A percentile compares a stretch with the other conserved stretches of the same genome.
Conservation (phyloP, 2,113 vertebrate species). For the Hypanus sabinus region DNA sequence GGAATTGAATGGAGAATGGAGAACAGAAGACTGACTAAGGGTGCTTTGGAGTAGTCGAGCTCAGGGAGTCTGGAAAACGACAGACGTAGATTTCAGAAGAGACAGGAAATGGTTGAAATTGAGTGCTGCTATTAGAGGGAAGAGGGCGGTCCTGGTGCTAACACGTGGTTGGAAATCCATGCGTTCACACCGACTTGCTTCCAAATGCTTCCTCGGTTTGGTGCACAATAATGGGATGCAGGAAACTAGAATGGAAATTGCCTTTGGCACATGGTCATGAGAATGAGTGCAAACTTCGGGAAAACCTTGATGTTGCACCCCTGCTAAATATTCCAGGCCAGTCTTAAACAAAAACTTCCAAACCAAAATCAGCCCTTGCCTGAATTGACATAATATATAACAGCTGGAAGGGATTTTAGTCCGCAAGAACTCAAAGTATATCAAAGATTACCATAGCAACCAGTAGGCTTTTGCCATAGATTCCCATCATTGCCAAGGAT, state of each 20-base stretch:
- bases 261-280: not conserved
- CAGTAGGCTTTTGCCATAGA: not conserved
- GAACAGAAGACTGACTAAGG: too few relatives aligned
- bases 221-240: not conserved
- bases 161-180: not conserved
- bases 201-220: not conserved
- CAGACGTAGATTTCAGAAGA: too few relatives aligned
- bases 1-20: too few relatives aligned
- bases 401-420: not conserved
- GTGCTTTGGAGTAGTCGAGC: too few relatives aligned
- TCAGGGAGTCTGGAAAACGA: too few relatives aligned
- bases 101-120: too few relatives aligned
- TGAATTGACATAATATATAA: not conserved
- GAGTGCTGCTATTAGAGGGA: too few relatives aligned
- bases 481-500: not conserved
- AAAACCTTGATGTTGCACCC: not conserved
- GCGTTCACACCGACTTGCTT: not conserved
- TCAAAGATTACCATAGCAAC: conserved; percentile 8
- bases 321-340: not conserved
- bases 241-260: not conserved
- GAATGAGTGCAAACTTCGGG: not conserved
- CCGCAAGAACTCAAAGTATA: not conserved
- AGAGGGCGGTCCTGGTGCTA: not conserved
- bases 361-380: not conserved
- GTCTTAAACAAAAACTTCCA: not conserved